Evolutionary conservation across 2,888 invertebrate species (phyloP), one percentile per base, ranked within the genome.

Genomic region (Drosophila villosipedis): DNA sequence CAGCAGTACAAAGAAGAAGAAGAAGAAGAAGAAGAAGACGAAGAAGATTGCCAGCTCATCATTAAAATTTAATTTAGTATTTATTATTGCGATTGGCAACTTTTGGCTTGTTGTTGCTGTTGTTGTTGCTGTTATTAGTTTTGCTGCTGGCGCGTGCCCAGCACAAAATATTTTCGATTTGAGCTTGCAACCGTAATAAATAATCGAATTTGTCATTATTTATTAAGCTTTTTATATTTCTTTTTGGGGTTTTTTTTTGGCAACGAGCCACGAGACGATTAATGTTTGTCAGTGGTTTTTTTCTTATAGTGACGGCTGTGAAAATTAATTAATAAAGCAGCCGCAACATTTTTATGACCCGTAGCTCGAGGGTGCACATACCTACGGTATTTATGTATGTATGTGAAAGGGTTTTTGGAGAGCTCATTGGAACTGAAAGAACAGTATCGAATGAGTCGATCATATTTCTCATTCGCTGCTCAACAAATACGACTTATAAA

Each of bases 291-390:
- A 16, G 47, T 9, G 31, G 1, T 30, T 31, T 31, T 31, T 47
- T 16, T 35, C 37, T 43, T 49, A 49, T 61, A 80, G 57, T 73
- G 78, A 73, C 78, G 77, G 73, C 53, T 65, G 62, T 52, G 33
- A 68, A 60, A 78, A 78, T 68, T 63, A 80, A 78, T 78, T 73
- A 78, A 64, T 49, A 39, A 77, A 59, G 49, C 66, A 59, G 60
- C 60, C 52, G 57, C 50, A 57, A 52, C 70, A 33, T 43, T 57
- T 41, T 43, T 25, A 33, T 81, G 78, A 81, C 81, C 78, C 66
- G 61, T 59, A 80, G 55, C 81, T 66, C 33, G 25, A 31, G 65
- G 81, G 50, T 47, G 16, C n/a, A 28, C n/a, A 28, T 39, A 39
- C n/a, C 37, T n/a, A 37, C 25, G 25, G 37, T 37, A 28, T 25